Evolutionary conservation across 2,797 vertebrate genomes (phyloP).

Genomic region (Cichlasoma orientale): DNA sequence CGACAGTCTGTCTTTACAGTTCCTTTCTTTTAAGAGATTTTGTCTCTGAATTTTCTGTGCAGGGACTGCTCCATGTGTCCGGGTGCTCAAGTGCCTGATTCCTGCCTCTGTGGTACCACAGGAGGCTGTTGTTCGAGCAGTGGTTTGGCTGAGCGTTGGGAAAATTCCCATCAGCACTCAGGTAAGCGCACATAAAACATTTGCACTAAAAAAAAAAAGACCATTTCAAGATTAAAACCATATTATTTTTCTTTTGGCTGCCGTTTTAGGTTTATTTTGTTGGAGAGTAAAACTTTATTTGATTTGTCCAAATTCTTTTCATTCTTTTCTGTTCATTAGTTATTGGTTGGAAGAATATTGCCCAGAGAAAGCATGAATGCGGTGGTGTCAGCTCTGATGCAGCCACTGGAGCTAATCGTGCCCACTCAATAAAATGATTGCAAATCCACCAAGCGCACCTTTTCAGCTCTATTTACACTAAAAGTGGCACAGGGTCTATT

Average conservation of each 20-base stretch:
- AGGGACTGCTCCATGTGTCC: conserved; percentile 70
- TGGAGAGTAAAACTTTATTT: background rate
- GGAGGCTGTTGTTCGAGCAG: conserved; percentile 83
- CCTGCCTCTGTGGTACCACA: conserved; percentile 86
- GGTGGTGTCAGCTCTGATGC: rapidly evolving
- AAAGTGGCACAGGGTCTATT: background rate
- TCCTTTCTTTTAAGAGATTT: background rate
- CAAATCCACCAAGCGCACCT: background rate
- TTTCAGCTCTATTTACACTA: background rate
- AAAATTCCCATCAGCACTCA: conserved; percentile 84
- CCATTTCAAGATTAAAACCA: background rate
- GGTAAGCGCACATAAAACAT: conserved; percentile 75
- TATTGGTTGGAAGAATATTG: background rate
- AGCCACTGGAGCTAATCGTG: background rate
- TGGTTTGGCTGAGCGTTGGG: conserved; percentile 86
- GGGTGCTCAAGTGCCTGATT: conserved; percentile 88
- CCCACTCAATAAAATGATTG: background rate
- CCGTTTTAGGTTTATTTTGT: background rate
- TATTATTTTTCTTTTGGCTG: background rate
- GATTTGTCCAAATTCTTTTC: background rate
- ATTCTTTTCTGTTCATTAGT: background rate
- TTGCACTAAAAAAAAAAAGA: background rate
- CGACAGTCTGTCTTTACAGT: background rate
- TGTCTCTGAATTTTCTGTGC: background rate
- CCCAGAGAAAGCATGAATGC: rapidly evolving